Base-by-base conservation (phyloP, 2,888 invertebrate genomes). In the Ptychoptera contaminata region DNA sequence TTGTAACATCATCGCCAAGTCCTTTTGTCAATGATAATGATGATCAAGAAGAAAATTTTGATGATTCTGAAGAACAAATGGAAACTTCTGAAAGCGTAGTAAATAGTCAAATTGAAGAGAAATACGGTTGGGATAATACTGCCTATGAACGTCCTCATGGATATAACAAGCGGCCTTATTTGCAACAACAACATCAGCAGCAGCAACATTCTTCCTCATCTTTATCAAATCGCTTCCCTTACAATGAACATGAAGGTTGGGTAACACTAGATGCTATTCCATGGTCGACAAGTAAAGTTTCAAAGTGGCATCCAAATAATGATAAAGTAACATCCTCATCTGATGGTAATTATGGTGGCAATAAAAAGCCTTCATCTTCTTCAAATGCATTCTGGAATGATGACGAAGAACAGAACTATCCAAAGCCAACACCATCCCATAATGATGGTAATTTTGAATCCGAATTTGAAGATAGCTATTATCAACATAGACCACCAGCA, bases 261-360 rank as follows among this genome's bases (percentile, higher is more conserved):
- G 81, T 84, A 0, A 76, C 79, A 1, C 60, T 84, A 45, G 83
- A 84, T 51, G 82, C 77, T 5, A 73, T 84, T 5, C 82, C 83
- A 1, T 84, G 83, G 83, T 82, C 82, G 0, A 73, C 79, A 10
- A 82, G 82, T 52, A 82, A 83, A 64, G 78, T 83, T 49, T 80
- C 82, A 2, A 83, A 82, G 60, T 84, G 83, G 84, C 78, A 82
- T 56, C 75, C 78, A 1, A 67, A 72, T 11, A 66, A 71, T 8
- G 71, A 71, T 49, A 67, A 70, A 47, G 71, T 73, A n/a, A n/a
- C n/a, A n/a, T n/a, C n/a, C n/a, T n/a, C n/a, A 55, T 69, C 71
- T 53, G 67, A 66, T 14, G 62, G 60, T 53, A 60, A 65, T 30
- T 36, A 44, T 31, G 40, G 16, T 14, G 16, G 31, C 14, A 30